Percentiles rank a stretch among this genome's conserved stretches.
phyloP scores from a whole-genome alignment of 2,113 vertebrate genomes.

The Cebidichthys violaceus region DNA sequence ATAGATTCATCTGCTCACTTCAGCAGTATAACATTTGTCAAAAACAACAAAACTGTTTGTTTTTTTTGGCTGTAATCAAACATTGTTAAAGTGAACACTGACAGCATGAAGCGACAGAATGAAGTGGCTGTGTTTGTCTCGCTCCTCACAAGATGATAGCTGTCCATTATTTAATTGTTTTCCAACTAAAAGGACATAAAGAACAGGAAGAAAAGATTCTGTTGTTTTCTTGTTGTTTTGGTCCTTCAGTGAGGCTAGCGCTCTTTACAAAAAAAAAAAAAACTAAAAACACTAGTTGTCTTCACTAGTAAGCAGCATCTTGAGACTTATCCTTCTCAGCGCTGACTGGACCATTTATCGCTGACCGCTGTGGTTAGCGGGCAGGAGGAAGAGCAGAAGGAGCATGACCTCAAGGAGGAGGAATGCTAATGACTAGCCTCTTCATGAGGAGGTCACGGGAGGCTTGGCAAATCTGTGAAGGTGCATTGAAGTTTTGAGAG shows the following conservation, averaged over 20 bases:
- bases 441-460: constrained; percentile 46
- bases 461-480: constrained; percentile 21
- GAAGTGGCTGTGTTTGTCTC: not conserved
- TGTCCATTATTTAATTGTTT: not conserved
- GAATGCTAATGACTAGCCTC: constrained; percentile 47
- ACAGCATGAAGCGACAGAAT: not conserved
- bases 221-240: not conserved
- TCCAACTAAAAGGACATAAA: not conserved
- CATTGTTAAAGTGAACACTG: not conserved
- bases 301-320: not conserved
- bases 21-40: not conserved
- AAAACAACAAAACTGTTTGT: not conserved
- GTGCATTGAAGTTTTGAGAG: not conserved
- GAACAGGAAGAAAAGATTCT: not conserved
- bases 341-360: constrained; percentile 4
- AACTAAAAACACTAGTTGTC: not conserved
- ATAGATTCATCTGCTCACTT: not conserved
- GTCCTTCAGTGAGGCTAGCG: not conserved
- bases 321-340: not conserved
- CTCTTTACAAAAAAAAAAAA: not conserved
- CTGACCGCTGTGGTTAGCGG: constrained; percentile 2
- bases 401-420: constrained; percentile 49
- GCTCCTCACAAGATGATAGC: not conserved
- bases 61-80: not conserved
- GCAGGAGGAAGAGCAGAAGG: constrained; percentile 13